Evolutionary conservation across 2,888 invertebrate species (phyloP), one percentile per base, ranked within the genome.

Genomic region (Drosophila maculinotata): DNA sequence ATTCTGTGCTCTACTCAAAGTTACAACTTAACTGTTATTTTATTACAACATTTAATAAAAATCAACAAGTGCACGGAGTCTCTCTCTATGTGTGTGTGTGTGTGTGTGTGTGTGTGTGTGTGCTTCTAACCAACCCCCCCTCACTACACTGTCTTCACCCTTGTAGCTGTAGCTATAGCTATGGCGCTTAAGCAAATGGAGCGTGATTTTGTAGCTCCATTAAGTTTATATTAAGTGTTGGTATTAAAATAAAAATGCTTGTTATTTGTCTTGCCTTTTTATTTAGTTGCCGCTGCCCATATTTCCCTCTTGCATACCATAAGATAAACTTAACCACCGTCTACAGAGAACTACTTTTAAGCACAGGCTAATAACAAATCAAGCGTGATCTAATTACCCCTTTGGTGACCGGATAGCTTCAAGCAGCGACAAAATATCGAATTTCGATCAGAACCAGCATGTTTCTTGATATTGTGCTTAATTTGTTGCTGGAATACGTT

Each of bases 21-120:
- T 83, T 88, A 88, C 88, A 83, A 87, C 88, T 83, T 83, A 88
- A 83, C 88, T 84, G 83, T 87, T 83, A 83, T 83, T 83, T 83
- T 83, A 83, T 83, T 83, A 83, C 88, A 88, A 84, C 83, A 87
- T 83, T 83, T 83, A 83, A 83, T 83, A 83, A 83, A 83, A 83
- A 88, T 88, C 83, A 83, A 83, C 83, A 83, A 88, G 83, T 83
- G 88, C 87, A 88, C 69, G 84, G 70, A 82, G 82, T 70, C n/a
- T n/a, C n/a, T n/a, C n/a, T n/a, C n/a, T n/a, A n/a, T n/a, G n/a
- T n/a, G n/a, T n/a, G n/a, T n/a, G 59, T 20, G 54, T 52, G 10
- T 36, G 3, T 9, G 36, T 10, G 35, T 36, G 44, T 15, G 17
- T 20, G 42, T 20, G 2, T 20, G 20, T 20, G 20, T 44, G 41